These are phyloP conservation scores for Nasonovia ribisnigri DNA, from an alignment of 2,888 invertebrate genomes.

Conservation along the genomic window DNA sequence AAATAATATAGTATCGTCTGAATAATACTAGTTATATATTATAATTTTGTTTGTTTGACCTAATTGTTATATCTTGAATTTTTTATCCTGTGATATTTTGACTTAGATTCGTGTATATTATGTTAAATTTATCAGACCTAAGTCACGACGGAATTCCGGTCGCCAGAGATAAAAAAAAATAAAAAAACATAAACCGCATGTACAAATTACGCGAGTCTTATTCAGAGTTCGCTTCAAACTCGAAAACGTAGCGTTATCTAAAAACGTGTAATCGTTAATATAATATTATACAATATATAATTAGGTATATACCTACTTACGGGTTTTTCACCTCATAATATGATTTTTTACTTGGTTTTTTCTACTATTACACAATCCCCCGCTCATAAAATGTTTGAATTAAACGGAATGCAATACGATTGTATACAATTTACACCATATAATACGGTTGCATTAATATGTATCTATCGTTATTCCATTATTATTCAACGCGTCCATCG, in stretches of 20 bases:
- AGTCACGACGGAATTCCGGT: not conserved
- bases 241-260: not conserved
- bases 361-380: not conserved
- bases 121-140: not conserved
- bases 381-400: not conserved
- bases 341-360: not conserved
- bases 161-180: not conserved
- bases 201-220: not conserved
- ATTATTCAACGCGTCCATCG: slow-evolving; percentile 7
- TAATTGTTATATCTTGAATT: not conserved
- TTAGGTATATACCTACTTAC: not conserved
- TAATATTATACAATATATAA: not conserved
- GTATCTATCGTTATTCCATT: not conserved
- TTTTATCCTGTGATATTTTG: not conserved
- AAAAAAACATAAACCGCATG: not conserved
- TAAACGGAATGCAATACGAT: not conserved
- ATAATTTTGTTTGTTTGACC: not conserved
- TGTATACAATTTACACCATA: not conserved
- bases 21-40: not conserved
- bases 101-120: not conserved
- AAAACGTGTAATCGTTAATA: not conserved
- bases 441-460: not conserved
- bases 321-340: not conserved
- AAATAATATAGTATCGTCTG: not conserved
- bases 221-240: not conserved